A percentile compares a stretch with the other conserved stretches of the same genome.
Evolutionary conservation across 1,140 invertebrate species (phyloP).

Genomic region (Brachionus koreanus): DNA sequence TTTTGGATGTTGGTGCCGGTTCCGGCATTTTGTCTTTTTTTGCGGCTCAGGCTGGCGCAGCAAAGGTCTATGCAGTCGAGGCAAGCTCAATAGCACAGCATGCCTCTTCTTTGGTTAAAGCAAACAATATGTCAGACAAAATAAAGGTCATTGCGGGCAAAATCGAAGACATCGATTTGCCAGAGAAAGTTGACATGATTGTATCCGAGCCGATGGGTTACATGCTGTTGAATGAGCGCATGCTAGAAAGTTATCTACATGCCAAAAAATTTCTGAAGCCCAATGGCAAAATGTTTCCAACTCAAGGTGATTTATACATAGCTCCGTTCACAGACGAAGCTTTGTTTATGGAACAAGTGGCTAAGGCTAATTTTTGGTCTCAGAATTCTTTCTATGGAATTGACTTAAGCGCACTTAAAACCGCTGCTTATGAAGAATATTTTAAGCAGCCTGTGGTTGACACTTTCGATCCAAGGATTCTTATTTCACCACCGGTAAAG

Average conservation of each 20-base stretch:
- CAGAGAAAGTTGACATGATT: slow-evolving; percentile 90
- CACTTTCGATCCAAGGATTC: slow-evolving; percentile 96
- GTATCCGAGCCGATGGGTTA: slow-evolving; percentile 99
- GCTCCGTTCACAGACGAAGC: slow-evolving; percentile 98
- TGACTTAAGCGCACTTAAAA: slow-evolving; percentile 80
- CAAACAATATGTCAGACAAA: slow-evolving; percentile 68
- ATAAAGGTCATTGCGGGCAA: slow-evolving; percentile 92
- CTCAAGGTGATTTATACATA: slow-evolving; percentile 88
- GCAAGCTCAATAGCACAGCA: slow-evolving; percentile 96
- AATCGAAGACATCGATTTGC: slow-evolving; percentile 94
- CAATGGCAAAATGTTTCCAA: slow-evolving; percentile 91
- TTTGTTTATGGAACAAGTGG: slow-evolving; percentile 95
- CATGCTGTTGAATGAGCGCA: slow-evolving; percentile 98
- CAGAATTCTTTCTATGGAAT: slow-evolving; percentile 97
- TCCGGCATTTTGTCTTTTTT: slow-evolving; percentile 96
- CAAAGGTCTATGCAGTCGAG: slow-evolving; percentile 94
- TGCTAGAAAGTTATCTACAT: slow-evolving; percentile 97
- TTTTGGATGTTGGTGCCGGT: slow-evolving; percentile 82
- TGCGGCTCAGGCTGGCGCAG: slow-evolving; percentile 91
- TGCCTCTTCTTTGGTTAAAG: slow-evolving; percentile 81
- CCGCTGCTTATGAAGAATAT: slow-evolving; percentile 91
- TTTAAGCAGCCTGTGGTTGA: slow-evolving; percentile 98
- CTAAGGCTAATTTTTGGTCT: slow-evolving; percentile 98
- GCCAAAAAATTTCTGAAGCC: slow-evolving; percentile 95
- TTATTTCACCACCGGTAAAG: slow-evolving; percentile 86